A percentile compares a stretch with the other conserved stretches of the same genome.
These are phyloP conservation scores for Erpetoichthys calabaricus DNA, from an alignment of 2,797 vertebrate species.

Conservation along the genomic window DNA sequence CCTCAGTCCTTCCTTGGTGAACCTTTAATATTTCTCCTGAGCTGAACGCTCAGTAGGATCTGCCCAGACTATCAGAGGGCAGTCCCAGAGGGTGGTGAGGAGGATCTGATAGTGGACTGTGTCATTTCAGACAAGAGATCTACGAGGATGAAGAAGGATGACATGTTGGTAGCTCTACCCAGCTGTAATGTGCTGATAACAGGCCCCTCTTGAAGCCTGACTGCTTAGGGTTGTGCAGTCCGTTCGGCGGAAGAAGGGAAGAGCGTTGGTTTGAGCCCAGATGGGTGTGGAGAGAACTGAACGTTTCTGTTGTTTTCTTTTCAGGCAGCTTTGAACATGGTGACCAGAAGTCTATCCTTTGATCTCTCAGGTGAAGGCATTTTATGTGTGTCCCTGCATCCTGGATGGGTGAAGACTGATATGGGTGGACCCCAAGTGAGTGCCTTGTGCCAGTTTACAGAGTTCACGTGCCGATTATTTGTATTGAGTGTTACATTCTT, in stretches of 20 bases:
- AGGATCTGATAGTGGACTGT: too few relatives aligned
- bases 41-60: too few relatives aligned
- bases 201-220: constrained; percentile 26
- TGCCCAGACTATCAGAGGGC: too few relatives aligned
- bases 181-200: constrained; percentile 11
- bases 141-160: too few relatives aligned
- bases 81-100: too few relatives aligned
- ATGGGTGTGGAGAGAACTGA: constrained; percentile 27
- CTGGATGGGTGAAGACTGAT: constrained; percentile 62
- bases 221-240: constrained; percentile 22
- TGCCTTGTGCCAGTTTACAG: neutral
- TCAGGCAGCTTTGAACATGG: constrained; percentile 61
- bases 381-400: constrained; percentile 52
- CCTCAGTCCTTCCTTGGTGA: too few relatives aligned
- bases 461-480: too few relatives aligned
- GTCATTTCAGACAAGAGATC: too few relatives aligned
- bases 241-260: constrained; percentile 54
- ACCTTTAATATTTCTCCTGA: too few relatives aligned
- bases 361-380: constrained; percentile 54
- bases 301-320: constrained; percentile 17
- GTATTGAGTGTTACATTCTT: too few relatives aligned
- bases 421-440: constrained; percentile 57
- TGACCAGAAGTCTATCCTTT: constrained; percentile 50
- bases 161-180: neutral
- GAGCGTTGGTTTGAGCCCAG: constrained; percentile 30